A percentile compares a stretch with the other conserved stretches of the same genome.
Evolutionary conservation across 2,797 vertebrate species (phyloP).

Genomic region (Neopelma chrysocephalum): DNA sequence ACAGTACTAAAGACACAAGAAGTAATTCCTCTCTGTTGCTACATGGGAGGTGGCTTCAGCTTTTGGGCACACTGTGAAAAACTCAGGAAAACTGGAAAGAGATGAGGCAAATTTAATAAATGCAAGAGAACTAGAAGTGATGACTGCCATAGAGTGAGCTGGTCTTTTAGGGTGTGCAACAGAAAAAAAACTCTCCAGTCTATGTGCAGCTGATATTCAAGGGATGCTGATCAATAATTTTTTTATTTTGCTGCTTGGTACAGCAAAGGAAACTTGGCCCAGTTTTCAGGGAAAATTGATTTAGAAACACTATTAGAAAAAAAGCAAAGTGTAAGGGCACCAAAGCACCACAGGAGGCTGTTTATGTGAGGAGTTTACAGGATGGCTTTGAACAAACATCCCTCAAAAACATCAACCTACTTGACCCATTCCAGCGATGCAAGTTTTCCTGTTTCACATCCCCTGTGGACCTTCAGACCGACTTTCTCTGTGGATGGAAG

Average conservation of each 20-base stretch:
- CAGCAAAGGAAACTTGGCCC: neutral
- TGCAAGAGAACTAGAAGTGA: neutral
- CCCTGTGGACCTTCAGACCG: accelerated
- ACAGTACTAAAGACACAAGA: neutral
- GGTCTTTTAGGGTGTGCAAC: neutral
- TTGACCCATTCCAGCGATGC: neutral
- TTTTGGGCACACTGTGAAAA: neutral
- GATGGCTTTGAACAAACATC: neutral
- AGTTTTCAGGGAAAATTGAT: neutral
- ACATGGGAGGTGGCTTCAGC: accelerated
- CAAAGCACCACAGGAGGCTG: accelerated
- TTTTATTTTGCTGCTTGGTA: neutral
- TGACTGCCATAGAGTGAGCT: neutral
- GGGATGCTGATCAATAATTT: neutral
- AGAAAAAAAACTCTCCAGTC: neutral
- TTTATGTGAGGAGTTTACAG: neutral
- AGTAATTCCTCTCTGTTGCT: neutral
- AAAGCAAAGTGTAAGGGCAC: neutral
- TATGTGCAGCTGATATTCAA: neutral
- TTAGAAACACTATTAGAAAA: neutral
- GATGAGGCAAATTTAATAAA: neutral
- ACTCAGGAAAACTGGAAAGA: neutral
- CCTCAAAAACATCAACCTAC: neutral
- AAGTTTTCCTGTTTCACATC: neutral
- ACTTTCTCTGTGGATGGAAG: accelerated